Evolutionary conservation across 2,888 invertebrate species (phyloP).

Genomic region (Heteromyza rotundicornis): DNA sequence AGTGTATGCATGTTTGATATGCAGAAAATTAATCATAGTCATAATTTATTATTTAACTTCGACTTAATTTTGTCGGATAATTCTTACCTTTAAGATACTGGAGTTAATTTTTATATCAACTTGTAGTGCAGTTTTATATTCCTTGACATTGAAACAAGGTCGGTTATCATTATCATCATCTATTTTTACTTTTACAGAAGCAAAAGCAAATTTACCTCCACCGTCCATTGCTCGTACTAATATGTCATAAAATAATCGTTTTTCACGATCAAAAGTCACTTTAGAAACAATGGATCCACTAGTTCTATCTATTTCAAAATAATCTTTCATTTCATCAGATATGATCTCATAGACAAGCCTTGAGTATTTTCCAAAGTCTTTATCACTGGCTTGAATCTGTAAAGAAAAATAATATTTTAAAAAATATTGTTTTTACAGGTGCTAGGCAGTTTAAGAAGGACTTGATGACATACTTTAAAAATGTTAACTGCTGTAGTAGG

Average conservation of each 20-base stretch:
- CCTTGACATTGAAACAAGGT: conserved; percentile 76
- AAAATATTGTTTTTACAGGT: too few species aligned
- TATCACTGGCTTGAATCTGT: conserved; percentile 78
- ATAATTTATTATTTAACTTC: too few species aligned
- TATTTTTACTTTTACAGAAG: conserved; percentile 79
- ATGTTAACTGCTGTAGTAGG: too few species aligned
- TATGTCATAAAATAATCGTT: conserved; percentile 72
- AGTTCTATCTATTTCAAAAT: conserved; percentile 74
- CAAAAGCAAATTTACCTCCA: conserved; percentile 78
- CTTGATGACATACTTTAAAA: too few species aligned
- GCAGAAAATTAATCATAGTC: too few species aligned
- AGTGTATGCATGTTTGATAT: too few species aligned
- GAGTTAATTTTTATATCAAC: conserved; percentile 67
- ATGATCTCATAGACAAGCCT: conserved; percentile 78
- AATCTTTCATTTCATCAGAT: conserved; percentile 74
- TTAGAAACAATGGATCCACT: conserved; percentile 76
- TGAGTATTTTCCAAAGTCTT: conserved; percentile 81
- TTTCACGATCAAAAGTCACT: conserved; percentile 77
- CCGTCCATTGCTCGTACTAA: conserved; percentile 83
- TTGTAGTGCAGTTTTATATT: conserved; percentile 78
- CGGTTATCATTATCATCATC: conserved; percentile 84
- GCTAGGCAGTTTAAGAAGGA: too few species aligned
- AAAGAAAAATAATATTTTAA: too few species aligned
- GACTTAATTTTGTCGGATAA: too few species aligned
- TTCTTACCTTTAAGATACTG: conserved; percentile 67